These are phyloP conservation scores for Anguilla obscura DNA, from an alignment of 2,797 vertebrate species.

Conservation along the genomic window DNA sequence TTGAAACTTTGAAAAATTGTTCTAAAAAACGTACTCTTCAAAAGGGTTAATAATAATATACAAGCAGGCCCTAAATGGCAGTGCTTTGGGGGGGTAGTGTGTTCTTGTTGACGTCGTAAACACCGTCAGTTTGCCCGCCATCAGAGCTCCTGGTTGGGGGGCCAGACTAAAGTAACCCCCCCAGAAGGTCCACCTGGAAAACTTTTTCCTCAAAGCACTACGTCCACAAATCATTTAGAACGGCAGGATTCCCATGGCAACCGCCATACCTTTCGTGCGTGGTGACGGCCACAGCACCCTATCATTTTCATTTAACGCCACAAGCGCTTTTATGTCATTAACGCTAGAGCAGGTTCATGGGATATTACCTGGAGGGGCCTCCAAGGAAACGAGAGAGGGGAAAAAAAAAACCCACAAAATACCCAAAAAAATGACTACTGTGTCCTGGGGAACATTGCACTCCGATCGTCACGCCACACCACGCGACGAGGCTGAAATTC, in stretches of 20 bases:
- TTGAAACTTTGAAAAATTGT: no score
- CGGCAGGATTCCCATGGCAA: not conserved
- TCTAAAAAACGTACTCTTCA: no score
- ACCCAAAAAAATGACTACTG: not conserved
- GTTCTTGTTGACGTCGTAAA: not conserved
- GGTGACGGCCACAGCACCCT: not conserved
- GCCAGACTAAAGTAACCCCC: not conserved
- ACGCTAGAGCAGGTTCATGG: not conserved
- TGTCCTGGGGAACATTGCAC: not conserved
- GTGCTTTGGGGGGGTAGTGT: not conserved
- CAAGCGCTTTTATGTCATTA: not conserved
- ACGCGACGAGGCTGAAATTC: not conserved
- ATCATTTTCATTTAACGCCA: not conserved
- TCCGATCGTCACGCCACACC: not conserved
- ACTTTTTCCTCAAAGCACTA: conserved; percentile 1
- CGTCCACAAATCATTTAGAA: not conserved
- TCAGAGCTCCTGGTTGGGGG: not conserved
- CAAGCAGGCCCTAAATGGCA: not conserved
- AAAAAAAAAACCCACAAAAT: not conserved
- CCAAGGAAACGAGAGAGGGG: not conserved
- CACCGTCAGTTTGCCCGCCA: not conserved
- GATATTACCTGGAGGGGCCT: not conserved
- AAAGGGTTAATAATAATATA: not conserved
- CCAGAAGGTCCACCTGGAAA: not conserved
- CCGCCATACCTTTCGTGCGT: not conserved